Percentiles rank a stretch among this genome's conserved stretches.
Evolutionary conservation across 2,113 vertebrate species (phyloP).

Genomic region (Capricornis sumatraensis): DNA sequence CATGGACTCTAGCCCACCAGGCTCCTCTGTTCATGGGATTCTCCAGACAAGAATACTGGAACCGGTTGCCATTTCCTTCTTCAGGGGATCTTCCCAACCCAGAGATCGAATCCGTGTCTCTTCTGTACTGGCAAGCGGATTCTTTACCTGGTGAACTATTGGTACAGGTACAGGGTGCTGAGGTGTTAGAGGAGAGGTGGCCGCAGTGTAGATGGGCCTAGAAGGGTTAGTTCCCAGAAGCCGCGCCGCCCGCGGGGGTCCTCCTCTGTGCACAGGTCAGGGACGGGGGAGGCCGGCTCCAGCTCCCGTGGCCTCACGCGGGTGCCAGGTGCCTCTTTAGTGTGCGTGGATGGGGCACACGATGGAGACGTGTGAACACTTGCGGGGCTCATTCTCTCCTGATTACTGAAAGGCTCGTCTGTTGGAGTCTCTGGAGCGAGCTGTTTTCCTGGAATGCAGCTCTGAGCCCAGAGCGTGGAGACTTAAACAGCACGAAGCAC

Average conservation of each 20-base stretch:
- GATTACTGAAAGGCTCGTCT: background rate
- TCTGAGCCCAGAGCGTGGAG: background rate
- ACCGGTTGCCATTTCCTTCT: background rate
- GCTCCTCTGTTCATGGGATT: background rate
- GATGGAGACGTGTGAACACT: background rate
- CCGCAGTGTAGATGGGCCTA: background rate
- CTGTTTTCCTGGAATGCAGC: background rate
- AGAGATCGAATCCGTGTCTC: background rate
- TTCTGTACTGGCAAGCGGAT: background rate
- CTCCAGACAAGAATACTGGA: background rate
- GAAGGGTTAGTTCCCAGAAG: background rate
- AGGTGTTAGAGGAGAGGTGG: background rate
- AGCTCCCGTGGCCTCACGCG: background rate
- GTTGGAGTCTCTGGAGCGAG: background rate
- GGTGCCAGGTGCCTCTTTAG: background rate
- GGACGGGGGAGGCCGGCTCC: fast-evolving
- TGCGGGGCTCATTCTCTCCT: background rate
- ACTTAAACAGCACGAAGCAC: background rate
- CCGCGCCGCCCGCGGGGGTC: no score
- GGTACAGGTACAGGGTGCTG: background rate
- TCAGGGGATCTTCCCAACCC: background rate
- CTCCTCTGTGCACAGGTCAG: background rate
- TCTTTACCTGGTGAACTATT: background rate
- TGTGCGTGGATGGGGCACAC: background rate
- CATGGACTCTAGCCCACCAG: background rate